Evolutionary conservation across 2,888 invertebrate genomes (phyloP).

Genomic region (Hipparchia sbordonii): DNA sequence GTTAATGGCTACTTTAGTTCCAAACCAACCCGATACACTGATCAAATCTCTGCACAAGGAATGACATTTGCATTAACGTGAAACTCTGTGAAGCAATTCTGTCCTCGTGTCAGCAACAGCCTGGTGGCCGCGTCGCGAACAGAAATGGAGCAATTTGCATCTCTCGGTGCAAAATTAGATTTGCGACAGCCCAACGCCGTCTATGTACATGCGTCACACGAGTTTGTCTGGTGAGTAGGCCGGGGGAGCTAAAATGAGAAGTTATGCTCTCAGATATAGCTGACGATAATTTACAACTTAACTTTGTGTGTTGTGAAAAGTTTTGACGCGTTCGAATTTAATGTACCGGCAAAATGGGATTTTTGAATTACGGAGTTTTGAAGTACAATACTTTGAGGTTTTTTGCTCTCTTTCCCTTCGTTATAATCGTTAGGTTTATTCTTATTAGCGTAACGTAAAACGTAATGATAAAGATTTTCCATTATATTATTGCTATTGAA

Average conservation of each 20-base stretch:
- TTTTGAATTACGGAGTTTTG: background rate
- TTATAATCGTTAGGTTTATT: too few relatives aligned
- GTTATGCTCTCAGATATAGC: background rate
- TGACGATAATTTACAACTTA: background rate
- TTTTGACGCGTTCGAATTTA: background rate
- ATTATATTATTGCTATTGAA: too few relatives aligned
- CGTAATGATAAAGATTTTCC: too few relatives aligned
- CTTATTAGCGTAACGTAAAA: too few relatives aligned
- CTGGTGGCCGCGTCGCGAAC: slow-evolving; percentile 26
- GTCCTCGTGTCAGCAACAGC: slow-evolving; percentile 20
- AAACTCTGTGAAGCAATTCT: slow-evolving; percentile 1
- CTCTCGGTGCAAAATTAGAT: slow-evolving; percentile 61
- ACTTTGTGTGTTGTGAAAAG: background rate
- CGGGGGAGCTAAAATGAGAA: slow-evolving; percentile 22
- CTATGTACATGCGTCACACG: slow-evolving; percentile 44
- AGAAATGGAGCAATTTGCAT: slow-evolving; percentile 54
- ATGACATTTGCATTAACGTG: background rate
- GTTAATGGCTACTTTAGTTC: too few relatives aligned
- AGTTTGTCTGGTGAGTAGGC: slow-evolving; percentile 25
- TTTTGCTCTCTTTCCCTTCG: too few relatives aligned
- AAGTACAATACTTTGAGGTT: background rate
- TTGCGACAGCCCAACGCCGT: slow-evolving; percentile 51
- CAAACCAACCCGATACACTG: too few relatives aligned
- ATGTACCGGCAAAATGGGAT: too few relatives aligned
- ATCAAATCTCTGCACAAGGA: background rate